Evolutionary conservation across 1,140 invertebrate species (phyloP).

Genomic region (Papilio polyxenes): DNA sequence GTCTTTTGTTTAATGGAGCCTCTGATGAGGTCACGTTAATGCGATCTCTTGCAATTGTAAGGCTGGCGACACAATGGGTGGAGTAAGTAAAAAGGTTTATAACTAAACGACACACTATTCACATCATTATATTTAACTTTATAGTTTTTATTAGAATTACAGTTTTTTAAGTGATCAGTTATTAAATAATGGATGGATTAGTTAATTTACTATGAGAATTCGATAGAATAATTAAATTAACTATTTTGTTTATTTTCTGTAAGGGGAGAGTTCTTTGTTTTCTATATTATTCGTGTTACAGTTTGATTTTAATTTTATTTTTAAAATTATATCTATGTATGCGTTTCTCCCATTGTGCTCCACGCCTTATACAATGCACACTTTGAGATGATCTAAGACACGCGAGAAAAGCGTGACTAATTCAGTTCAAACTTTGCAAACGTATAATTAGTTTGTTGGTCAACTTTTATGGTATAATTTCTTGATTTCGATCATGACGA

Average conservation of each 20-base stretch:
- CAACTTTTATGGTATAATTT: not conserved
- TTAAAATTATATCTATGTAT: not conserved
- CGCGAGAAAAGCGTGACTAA: slow-evolving; percentile 16
- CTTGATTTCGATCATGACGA: not conserved
- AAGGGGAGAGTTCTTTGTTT: too few relatives aligned
- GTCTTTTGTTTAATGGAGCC: slow-evolving; percentile 15
- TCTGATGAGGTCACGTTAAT: slow-evolving; percentile 9
- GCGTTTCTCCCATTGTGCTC: not conserved
- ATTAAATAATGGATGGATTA: too few relatives aligned
- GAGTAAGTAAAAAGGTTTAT: too few relatives aligned
- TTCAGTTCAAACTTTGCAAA: slow-evolving; percentile 25
- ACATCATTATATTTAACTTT: not conserved
- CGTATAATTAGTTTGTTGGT: slow-evolving; percentile 3
- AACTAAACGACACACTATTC: not conserved
- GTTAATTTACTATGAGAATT: too few relatives aligned
- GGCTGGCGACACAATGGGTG: not conserved
- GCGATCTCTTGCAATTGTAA: slow-evolving; percentile 7
- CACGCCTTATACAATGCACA: not conserved
- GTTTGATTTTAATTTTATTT: too few relatives aligned
- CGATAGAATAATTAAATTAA: too few relatives aligned
- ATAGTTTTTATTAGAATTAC: not conserved
- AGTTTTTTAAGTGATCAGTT: too few relatives aligned
- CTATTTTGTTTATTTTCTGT: too few relatives aligned
- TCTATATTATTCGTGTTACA: too few relatives aligned
- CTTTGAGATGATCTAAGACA: not conserved